Evolutionary conservation across 1,140 invertebrate species (phyloP).

Genomic region (Bombus sibiricus): DNA sequence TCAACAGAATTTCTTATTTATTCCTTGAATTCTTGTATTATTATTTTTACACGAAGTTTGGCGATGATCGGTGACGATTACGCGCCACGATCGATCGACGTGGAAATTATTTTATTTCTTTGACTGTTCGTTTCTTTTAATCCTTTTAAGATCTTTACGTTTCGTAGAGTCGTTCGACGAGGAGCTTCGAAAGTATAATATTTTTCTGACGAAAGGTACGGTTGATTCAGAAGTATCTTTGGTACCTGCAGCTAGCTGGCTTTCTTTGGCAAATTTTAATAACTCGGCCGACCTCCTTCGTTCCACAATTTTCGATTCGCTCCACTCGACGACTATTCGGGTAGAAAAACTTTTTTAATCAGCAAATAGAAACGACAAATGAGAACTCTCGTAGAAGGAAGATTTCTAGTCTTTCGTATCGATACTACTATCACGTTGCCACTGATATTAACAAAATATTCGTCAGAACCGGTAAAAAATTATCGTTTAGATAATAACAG

Average conservation of each 20-base stretch:
- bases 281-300: neutral
- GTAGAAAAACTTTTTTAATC: neutral
- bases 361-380: neutral
- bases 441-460: neutral
- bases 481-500: too few relatives aligned
- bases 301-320: too few relatives aligned
- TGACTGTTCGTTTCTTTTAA: too few relatives aligned
- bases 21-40: too few relatives aligned
- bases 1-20: too few relatives aligned
- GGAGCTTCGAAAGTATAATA: too few relatives aligned
- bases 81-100: too few relatives aligned
- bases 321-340: neutral
- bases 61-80: too few relatives aligned
- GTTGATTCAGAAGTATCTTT: neutral
- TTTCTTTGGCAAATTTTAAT: neutral
- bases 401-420: neutral
- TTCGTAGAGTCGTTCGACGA: too few relatives aligned
- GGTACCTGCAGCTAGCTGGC: rapidly evolving
- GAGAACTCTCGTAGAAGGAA: neutral
- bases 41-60: too few relatives aligned
- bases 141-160: too few relatives aligned
- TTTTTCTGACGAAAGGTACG: neutral
- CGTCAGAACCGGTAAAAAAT: neutral
- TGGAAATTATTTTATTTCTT: too few relatives aligned
- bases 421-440: neutral